Base-by-base conservation (phyloP, 2,888 invertebrate species). In the Colostygia pectinataria region DNA sequence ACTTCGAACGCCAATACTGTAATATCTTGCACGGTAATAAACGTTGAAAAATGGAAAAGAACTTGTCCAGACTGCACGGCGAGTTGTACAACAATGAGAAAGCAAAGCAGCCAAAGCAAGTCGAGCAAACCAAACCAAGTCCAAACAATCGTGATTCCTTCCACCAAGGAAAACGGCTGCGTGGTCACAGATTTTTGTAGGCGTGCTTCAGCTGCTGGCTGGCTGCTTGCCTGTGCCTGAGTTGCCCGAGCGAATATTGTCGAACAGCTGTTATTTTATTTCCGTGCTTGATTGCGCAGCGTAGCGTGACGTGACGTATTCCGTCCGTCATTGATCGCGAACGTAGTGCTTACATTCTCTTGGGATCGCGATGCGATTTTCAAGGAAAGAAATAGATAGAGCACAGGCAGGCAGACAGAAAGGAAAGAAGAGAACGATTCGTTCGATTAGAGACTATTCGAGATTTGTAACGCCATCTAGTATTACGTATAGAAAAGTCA, bases 231-330 rank as follows among this genome's bases (percentile, higher is more conserved):
- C 48, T 57, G 51, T 51, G 50, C 69, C 78, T 75, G 86, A 83
- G 88, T 86, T 86, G 88, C 86, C 87, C 80, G 82, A 86, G 66
- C 80, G 83, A 89, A 88, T 87, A 89, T 85, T 86, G 80, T 84
- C 70, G 80, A 88, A 90, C 90, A 90, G 90, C 90, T 89, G 90
- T 89, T 80, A 80, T 80, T 81, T 80, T 90, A 88, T 86, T 89
- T 90, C 86, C 78, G 88, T 86, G 80, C 80, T 79, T 76, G 84
- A 83, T 82, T 86, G 88, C 87, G 87, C 86, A 84, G 81, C 73
- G 77, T 75, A 79, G 20, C 32, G 41, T 42, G 42, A 85, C 84
- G 86, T 42, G 48, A 86, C 84, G 85, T 82, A 85, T 74, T 66
- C 76, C 62, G 69, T 74, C 74, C 78, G 76, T 73, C 84, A 85